Conservation (phyloP, 2,797 vertebrate species). For the Sebastes diaconus region DNA sequence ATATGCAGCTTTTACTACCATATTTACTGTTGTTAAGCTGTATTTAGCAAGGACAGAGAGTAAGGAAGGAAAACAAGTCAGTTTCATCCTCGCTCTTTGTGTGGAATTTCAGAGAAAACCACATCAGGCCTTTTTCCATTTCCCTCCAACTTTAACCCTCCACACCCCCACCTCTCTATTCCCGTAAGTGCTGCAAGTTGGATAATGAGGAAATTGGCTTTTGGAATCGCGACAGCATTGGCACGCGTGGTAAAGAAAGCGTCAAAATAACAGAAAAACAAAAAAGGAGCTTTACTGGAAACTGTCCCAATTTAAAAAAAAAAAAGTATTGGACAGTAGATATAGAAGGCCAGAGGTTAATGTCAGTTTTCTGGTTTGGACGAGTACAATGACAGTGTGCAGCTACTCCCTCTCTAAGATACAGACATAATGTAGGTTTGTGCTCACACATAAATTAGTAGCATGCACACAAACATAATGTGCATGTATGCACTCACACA, state of each 20-base stretch:
- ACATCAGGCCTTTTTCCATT: conserved; percentile 60
- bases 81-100: conserved; percentile 33
- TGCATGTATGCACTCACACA: not conserved
- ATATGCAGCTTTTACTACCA: not conserved
- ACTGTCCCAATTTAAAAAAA: conserved; percentile 25
- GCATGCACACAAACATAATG: conserved; percentile 15
- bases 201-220: conserved; percentile 62
- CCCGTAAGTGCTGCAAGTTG: conserved; percentile 62
- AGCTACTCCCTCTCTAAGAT: conserved; percentile 6
- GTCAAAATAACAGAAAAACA: conserved; percentile 50
- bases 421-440: conserved; percentile 25
- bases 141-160: conserved; percentile 55
- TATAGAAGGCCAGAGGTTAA: conserved; percentile 39
- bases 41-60: conserved; percentile 13
- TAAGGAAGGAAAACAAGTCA: conserved; percentile 7
- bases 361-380: conserved; percentile 41
- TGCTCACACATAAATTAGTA: conserved; percentile 8
- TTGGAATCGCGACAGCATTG: conserved; percentile 43
- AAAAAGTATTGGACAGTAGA: conserved; percentile 44
- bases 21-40: not conserved
- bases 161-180: conserved; percentile 55
- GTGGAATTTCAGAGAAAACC: conserved; percentile 48
- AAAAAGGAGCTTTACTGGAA: conserved; percentile 49
- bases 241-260: conserved; percentile 48
- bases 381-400: conserved; percentile 14